Conservation (phyloP, 2,888 invertebrate species). For the Leuctra nigra region DNA sequence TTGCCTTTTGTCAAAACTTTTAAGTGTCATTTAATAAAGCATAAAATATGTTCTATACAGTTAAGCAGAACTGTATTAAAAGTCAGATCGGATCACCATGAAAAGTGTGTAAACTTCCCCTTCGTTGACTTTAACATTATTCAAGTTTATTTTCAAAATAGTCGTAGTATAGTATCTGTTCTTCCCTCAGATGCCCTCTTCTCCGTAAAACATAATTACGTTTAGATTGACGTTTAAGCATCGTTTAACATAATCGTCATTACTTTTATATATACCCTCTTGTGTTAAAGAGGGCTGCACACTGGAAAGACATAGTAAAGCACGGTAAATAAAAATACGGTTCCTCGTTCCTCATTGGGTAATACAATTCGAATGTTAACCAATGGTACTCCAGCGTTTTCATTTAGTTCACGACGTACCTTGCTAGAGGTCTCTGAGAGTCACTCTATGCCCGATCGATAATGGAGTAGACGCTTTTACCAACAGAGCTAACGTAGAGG, state of each 20-base stretch:
- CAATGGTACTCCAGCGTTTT: not conserved
- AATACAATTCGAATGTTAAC: not conserved
- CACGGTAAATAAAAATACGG: not conserved
- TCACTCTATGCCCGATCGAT: no score
- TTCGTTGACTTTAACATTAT: slow-evolving; percentile 14
- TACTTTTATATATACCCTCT: slow-evolving; percentile 2
- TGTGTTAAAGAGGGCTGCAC: no score
- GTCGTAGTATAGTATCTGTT: not conserved
- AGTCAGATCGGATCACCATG: slow-evolving; percentile 15
- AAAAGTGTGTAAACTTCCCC: slow-evolving; percentile 16
- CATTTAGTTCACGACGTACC: not conserved
- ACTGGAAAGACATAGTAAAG: no score
- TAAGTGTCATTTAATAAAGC: no score
- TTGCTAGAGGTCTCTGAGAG: not conserved
- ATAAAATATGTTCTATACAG: no score
- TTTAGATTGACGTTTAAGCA: slow-evolving; percentile 12
- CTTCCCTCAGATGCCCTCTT: no score
- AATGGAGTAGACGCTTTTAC: no score
- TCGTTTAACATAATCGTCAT: slow-evolving; percentile 15
- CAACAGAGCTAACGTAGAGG: no score
- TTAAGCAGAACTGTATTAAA: slow-evolving; percentile 1
- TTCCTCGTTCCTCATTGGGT: not conserved
- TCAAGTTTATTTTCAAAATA: slow-evolving; percentile 14
- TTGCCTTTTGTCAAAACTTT: no score
- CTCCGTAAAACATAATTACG: slow-evolving; percentile 5